Evolutionary conservation across 2,113 vertebrate genomes (phyloP).

Genomic region (Thamnophis sirtalis): DNA sequence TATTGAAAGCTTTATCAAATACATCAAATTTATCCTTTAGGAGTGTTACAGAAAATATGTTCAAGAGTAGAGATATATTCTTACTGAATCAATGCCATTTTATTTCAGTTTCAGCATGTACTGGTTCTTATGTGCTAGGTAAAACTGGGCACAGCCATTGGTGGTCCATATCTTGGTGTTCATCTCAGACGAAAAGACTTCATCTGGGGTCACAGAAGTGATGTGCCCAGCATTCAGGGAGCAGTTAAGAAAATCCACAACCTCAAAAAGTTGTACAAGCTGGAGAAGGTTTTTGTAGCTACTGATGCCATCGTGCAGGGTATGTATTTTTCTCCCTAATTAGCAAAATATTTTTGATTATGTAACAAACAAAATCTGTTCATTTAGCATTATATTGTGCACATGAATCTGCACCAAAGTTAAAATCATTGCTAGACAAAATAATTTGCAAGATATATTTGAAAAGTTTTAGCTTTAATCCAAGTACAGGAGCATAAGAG

Average conservation of each 20-base stretch:
- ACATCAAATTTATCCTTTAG: not conserved
- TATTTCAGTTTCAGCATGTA: not conserved
- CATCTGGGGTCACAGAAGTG: conserved; percentile 93
- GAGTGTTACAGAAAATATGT: not conserved
- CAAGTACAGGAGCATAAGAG: not conserved
- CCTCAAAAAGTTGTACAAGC: conserved; percentile 78
- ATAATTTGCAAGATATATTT: not conserved
- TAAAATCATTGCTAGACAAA: not conserved
- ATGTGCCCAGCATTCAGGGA: conserved; percentile 85
- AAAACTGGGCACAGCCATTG: conserved; percentile 76
- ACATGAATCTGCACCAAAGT: not conserved
- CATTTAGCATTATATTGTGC: not conserved
- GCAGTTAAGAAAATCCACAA: conserved; percentile 82
- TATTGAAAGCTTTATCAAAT: not conserved
- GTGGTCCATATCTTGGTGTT: conserved; percentile 86
- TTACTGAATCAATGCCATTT: not conserved
- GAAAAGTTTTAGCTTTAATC: not conserved
- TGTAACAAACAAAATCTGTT: not conserved
- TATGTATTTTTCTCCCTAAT: conserved; percentile 46
- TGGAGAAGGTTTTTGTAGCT: conserved; percentile 87
- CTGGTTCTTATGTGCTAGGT: conserved; percentile 64
- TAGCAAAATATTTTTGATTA: not conserved
- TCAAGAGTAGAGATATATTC: not conserved
- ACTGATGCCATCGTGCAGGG: conserved; percentile 87
- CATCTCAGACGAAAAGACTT: conserved; percentile 94